phyloP scores from a whole-genome alignment of 2,888 invertebrate genomes.

The Diloba caeruleocephala region DNA sequence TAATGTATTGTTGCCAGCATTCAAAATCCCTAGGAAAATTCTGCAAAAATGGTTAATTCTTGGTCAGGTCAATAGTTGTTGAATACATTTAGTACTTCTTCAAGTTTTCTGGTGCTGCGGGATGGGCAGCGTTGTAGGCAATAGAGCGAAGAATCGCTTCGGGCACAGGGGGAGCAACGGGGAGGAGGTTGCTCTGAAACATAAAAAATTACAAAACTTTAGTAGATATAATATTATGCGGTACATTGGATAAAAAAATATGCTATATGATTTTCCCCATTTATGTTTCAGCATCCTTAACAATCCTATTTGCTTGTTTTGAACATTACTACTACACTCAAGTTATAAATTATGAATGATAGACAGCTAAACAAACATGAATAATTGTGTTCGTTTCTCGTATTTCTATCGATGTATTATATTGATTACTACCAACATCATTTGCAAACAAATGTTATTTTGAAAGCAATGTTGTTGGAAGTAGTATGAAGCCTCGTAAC shows the following conservation, averaged over 20 bases:
- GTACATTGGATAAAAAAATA: no score
- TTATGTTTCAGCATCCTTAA: background rate
- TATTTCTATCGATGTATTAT: conserved; percentile 4
- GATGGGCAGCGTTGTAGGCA: conserved; percentile 65
- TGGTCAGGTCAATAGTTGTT: conserved; percentile 8
- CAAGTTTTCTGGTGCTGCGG: conserved; percentile 18
- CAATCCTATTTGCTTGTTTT: background rate
- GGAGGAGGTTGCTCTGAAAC: conserved; percentile 67
- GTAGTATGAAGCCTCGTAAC: conserved; percentile 5
- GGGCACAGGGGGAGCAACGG: conserved; percentile 69
- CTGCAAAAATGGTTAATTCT: conserved; percentile 11
- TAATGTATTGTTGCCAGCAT: conserved; percentile 2
- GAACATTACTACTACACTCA: conserved; percentile 1
- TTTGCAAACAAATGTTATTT: conserved; percentile 16
- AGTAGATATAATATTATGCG: background rate
- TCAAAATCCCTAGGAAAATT: conserved; percentile 10
- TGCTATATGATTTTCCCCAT: background rate
- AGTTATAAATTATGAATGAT: background rate
- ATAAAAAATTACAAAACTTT: conserved; percentile 10
- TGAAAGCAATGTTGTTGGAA: conserved; percentile 1
- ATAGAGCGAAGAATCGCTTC: conserved; percentile 68
- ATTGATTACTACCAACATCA: conserved; percentile 3
- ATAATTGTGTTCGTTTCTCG: background rate
- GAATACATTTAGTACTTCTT: conserved; percentile 31
- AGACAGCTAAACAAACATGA: background rate